phyloP scores from a whole-genome alignment of 2,888 invertebrate genomes.

The Esperia sulphurella region DNA sequence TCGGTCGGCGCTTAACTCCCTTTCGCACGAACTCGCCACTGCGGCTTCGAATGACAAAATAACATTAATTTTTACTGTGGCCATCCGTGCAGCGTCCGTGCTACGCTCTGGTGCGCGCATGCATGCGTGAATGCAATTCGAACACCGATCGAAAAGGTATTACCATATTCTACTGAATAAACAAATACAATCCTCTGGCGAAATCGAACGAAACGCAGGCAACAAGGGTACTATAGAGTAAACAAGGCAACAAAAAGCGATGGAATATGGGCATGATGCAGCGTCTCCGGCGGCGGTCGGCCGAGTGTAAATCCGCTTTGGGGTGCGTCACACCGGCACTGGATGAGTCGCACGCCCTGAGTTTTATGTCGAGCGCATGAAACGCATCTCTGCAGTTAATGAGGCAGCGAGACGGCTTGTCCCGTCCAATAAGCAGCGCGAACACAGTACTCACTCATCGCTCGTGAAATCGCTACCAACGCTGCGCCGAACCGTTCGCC shows the following conservation, averaged over 20 bases:
- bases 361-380: conserved; percentile 49
- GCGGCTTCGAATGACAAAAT: conserved; percentile 65
- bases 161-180: conserved; percentile 58
- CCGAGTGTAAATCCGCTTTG: conserved; percentile 54
- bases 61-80: conserved; percentile 54
- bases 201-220: conserved; percentile 50
- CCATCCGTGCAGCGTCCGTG: conserved; percentile 41
- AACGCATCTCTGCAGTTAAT: conserved; percentile 47
- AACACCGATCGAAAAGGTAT: conserved; percentile 48
- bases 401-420: conserved; percentile 40
- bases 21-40: conserved; percentile 64
- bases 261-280: conserved; percentile 20
- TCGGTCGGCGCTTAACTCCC: conserved; percentile 66
- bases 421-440: conserved; percentile 26
- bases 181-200: conserved; percentile 42
- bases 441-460: conserved; percentile 9
- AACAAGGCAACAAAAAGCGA: conserved; percentile 21
- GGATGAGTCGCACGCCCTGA: conserved; percentile 44
- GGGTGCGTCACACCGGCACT: conserved; percentile 33
- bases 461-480: conserved; percentile 17
- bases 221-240: conserved; percentile 25
- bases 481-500: neutral
- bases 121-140: conserved; percentile 53
- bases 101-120: conserved; percentile 43
- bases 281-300: conserved; percentile 22